Evolutionary conservation across 1,140 invertebrate genomes (phyloP).

Genomic region (Drosophila sp.): DNA sequence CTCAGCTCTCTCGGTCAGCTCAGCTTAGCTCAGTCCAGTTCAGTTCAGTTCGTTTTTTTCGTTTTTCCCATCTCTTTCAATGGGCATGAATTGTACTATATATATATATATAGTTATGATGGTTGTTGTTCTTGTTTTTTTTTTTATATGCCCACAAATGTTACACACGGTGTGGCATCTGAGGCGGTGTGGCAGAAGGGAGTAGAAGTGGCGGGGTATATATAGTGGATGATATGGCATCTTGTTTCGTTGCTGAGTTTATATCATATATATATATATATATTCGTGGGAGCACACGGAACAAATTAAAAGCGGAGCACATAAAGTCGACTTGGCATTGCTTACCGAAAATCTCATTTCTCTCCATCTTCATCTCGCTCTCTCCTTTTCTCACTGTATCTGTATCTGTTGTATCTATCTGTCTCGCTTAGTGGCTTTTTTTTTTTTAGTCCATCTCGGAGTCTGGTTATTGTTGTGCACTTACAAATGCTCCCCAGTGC

Average conservation of each 20-base stretch:
- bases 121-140: slow-evolving; percentile 6
- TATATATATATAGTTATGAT: slow-evolving; percentile 74
- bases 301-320: slow-evolving; percentile 64
- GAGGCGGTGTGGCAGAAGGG: too few species aligned
- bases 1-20: slow-evolving; percentile 23
- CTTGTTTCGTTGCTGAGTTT: slow-evolving; percentile 31
- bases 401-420: slow-evolving; percentile 5
- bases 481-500: slow-evolving; percentile 74
- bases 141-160: slow-evolving; percentile 64
- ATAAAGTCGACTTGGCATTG: slow-evolving; percentile 68
- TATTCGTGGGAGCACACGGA: slow-evolving; percentile 37
- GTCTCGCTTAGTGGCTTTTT: slow-evolving; percentile 2
- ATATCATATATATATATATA: slow-evolving; percentile 19
- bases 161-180: slow-evolving; percentile 23
- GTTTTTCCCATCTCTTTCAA: slow-evolving; percentile 24
- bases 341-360: slow-evolving; percentile 51
- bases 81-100: slow-evolving; percentile 39
- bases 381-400: slow-evolving; percentile 19
- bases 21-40: slow-evolving; percentile 29
- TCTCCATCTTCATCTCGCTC: slow-evolving; percentile 8
- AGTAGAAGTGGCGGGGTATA: neutral
- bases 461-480: slow-evolving; percentile 46
- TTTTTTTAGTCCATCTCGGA: slow-evolving; percentile 27
- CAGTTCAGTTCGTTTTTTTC: slow-evolving; percentile 32
- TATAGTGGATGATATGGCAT: slow-evolving; percentile 13